Base-by-base conservation (phyloP, 1,140 invertebrate genomes). In the Drosophila ercepeae region DNA sequence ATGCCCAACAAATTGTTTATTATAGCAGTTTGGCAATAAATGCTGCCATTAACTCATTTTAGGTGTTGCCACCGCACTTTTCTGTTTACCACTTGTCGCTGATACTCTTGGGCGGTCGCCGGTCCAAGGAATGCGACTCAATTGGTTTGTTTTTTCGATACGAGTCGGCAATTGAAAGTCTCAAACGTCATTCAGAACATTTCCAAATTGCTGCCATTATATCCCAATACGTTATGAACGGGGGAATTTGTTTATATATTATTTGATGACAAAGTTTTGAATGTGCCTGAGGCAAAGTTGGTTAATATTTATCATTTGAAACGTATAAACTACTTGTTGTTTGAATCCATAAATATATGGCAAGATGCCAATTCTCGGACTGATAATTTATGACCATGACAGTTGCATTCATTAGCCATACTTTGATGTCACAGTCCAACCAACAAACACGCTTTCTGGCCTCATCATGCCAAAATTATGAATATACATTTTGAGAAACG, bases 1-100 rank as follows among this genome's bases (percentile, higher is more conserved):
- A 88, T 78, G 83, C 83, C 74, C 48, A 89, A 89, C 83, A 89
- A 88, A 88, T 88, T 88, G 78, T 82, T 88, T 88, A 88, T 88
- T 78, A 82, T 72, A 71, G 74, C 82, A 77, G 71, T 88, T 88
- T 89, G 78, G 82, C 83, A 88, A 88, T 88, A 88, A 86, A 88
- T 82, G 83, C 78, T 74, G 58, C 74, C 63, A 88, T 88, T 88
- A 88, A 76, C 83, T 71, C 78, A 75, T 82, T 89, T 82, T 75
- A 88, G 82, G 83, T 88, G 82, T 68, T 88, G 82, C 82, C 70
- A 75, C 78, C 74, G 78, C 74, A 77, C 78, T 86, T 81, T 27
- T 27, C 61, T 44, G 64, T 53, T 68, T 51, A 52, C 29, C 54
- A 44, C 57, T 55, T 54, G 27, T 39, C 36, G 42, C 23, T 11